Percentiles rank a stretch among this genome's conserved stretches.
These are phyloP conservation scores for Trichogramma dendrolimi DNA, from an alignment of 2,888 invertebrate species.

Conservation along the genomic window DNA sequence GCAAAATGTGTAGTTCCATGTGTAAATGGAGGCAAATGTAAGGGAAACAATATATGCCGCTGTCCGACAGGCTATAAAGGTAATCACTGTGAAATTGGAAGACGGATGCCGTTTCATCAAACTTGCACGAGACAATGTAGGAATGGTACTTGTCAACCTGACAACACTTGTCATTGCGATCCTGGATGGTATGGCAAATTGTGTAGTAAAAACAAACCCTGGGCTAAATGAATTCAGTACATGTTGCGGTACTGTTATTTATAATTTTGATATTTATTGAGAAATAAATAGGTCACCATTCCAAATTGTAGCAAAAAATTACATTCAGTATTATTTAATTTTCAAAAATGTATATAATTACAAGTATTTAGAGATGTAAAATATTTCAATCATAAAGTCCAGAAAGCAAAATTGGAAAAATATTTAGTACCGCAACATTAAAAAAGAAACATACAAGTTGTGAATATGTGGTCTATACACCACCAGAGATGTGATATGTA, in stretches of 20 bases:
- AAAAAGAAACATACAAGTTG: conserved; percentile 12
- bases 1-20: conserved; percentile 89
- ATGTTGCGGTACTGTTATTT: conserved; percentile 32
- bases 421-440: conserved; percentile 22
- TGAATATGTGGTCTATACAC: conserved; percentile 37
- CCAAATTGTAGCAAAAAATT: conserved; percentile 13
- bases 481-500: conserved; percentile 52
- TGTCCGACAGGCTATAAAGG: conserved; percentile 82
- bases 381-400: neutral
- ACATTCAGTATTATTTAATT: conserved; percentile 19
- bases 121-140: conserved; percentile 72
- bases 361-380: conserved; percentile 2
- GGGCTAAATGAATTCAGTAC: conserved; percentile 42
- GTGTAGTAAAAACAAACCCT: conserved; percentile 70
- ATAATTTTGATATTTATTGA: conserved; percentile 12
- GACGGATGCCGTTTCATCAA: conserved; percentile 64
- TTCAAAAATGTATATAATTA: conserved; percentile 11
- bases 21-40: conserved; percentile 84
- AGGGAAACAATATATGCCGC: conserved; percentile 83
- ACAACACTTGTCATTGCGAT: conserved; percentile 72
- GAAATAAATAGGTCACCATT: neutral
- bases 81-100: conserved; percentile 86
- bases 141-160: conserved; percentile 71
- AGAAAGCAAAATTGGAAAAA: conserved; percentile 12
- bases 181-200: conserved; percentile 78